Conservation (phyloP, 2,797 vertebrate genomes). For the Thaleichthys pacificus region DNA sequence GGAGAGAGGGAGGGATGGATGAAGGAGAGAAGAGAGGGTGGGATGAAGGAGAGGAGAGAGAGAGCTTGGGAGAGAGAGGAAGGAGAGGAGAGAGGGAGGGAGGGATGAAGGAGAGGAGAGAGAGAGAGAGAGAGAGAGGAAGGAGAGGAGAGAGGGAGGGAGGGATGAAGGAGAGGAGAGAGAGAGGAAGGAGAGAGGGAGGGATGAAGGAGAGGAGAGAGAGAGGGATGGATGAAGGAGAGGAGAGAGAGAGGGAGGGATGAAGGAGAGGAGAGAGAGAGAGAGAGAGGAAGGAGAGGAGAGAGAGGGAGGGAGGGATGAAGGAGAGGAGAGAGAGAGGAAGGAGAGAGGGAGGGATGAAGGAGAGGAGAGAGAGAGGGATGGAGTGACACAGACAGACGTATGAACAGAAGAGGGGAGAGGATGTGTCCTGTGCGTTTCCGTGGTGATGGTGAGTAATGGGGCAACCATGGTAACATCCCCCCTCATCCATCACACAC, state of each 20-base stretch:
- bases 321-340: slow-evolving; percentile 29
- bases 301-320: background rate
- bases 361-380: slow-evolving; percentile 36
- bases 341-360: background rate
- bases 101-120: slow-evolving; percentile 19
- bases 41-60: slow-evolving; percentile 1
- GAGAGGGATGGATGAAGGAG: background rate
- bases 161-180: too few relatives aligned
- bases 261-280: too few relatives aligned
- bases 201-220: background rate
- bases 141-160: background rate
- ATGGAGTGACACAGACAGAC: slow-evolving; percentile 45
- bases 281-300: slow-evolving; percentile 12
- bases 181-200: background rate
- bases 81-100: slow-evolving; percentile 34
- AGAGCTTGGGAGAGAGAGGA: too few relatives aligned
- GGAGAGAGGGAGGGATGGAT: slow-evolving; percentile 11
- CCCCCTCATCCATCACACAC: slow-evolving; percentile 61
- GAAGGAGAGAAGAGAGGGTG: slow-evolving; percentile 6
- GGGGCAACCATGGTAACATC: slow-evolving; percentile 47
- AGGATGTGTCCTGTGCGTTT: slow-evolving; percentile 42
- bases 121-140: slow-evolving; percentile 37
- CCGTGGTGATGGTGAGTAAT: slow-evolving; percentile 55
- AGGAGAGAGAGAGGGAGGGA: slow-evolving; percentile 27
- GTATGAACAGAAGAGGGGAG: slow-evolving; percentile 34